A percentile compares a stretch with the other conserved stretches of the same genome.
Conservation (phyloP, 2,113 vertebrate species). For the Tylochromis polylepis region DNA sequence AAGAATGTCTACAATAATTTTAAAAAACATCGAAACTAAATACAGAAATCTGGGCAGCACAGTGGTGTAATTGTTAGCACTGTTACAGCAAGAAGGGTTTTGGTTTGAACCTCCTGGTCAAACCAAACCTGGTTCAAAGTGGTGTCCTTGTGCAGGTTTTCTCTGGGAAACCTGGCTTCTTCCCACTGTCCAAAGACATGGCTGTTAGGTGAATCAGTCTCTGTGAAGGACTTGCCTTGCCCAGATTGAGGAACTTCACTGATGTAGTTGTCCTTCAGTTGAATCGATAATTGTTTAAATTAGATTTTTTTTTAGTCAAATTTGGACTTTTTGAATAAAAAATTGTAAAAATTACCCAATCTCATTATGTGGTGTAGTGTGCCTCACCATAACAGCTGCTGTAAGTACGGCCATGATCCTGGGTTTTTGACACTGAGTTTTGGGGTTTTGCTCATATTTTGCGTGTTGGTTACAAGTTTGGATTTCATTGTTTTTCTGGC, state of each 20-base stretch:
- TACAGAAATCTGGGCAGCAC: fast-evolving
- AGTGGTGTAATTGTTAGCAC: background rate
- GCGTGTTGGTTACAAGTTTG: background rate
- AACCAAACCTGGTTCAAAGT: background rate
- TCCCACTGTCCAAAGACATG: background rate
- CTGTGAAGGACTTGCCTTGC: background rate
- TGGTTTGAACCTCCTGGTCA: fast-evolving
- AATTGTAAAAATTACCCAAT: background rate
- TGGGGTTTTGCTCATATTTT: background rate
- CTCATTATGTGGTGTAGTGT: background rate
- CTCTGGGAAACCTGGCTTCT: too few species aligned
- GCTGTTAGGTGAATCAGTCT: background rate
- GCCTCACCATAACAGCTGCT: background rate
- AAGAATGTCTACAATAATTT: background rate
- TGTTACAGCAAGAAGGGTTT: background rate
- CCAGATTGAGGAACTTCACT: background rate
- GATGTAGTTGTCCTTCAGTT: background rate
- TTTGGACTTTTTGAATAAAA: background rate
- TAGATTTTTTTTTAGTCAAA: background rate
- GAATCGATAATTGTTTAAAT: background rate
- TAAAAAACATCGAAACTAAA: background rate
- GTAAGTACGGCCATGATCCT: background rate
- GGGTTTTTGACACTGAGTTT: background rate
- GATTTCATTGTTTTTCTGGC: background rate
- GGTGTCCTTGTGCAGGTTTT: background rate